Evolutionary conservation across 2,888 invertebrate genomes (phyloP), one percentile per base, ranked within the genome.

Genomic region (Idaea straminata): DNA sequence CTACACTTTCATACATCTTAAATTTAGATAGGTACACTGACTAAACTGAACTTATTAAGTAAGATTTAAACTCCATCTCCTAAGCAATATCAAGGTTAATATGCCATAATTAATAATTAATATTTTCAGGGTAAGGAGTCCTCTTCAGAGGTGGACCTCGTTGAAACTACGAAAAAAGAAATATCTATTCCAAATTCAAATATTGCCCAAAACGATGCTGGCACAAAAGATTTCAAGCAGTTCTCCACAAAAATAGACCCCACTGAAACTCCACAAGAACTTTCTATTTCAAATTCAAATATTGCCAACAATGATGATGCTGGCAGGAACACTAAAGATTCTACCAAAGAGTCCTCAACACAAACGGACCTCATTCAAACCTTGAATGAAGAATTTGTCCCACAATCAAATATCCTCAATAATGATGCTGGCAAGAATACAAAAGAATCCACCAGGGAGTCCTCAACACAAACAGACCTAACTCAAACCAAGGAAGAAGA

Each of bases 191-290:
- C 36, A 36, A 36, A 36, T 36, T 10, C 10, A 36, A 36, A 5
- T 36, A 36, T 36, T 36, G 25, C 25, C 25, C 6, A 47, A 0
- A 47, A 47, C 10, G 47, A 47, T 47, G 13, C 47, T 47, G 47
- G 10, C 47, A 47, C 47, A 47, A 61, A 65, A 64, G 15, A 64
- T 38, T 61, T 64, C 15, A 69, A 70, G 59, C 67, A 81, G 47
- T 68, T 64, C 35, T 75, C 64, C 59, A 82, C 80, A 15, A 84
- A 86, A 75, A 85, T 84, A 47, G 47, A 47, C 47, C 47, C 13
- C 47, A 47, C 13, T 47, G 3, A 7, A 13, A 47, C 47, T 13
- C 5, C 10, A 25, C 1, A 1, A 7, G 47, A 47, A 13, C 7
- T 13, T 4, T 10, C 10, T 47, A 10, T 47, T 7, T 13, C 47